Evolutionary conservation across 35 echinoderm and acorn worm genomes (phyloP).

Genomic region (Acanthaster planci): DNA sequence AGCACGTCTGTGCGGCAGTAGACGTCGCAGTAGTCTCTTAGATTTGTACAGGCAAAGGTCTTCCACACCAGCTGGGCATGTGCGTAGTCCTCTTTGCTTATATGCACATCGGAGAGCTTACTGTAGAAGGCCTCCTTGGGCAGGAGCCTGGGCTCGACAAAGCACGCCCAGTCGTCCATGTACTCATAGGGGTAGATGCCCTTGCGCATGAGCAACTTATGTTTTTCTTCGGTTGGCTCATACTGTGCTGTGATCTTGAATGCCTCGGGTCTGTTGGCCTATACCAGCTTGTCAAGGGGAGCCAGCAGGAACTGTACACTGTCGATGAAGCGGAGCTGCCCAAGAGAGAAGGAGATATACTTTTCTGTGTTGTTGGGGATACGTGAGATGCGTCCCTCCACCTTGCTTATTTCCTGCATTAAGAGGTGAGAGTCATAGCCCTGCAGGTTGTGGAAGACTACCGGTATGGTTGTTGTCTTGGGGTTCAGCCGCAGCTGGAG

Average conservation of each 20-base stretch:
- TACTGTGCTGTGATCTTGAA: conserved; percentile 37
- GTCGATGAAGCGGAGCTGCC: conserved; percentile 37
- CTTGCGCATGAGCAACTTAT: conserved; percentile 29
- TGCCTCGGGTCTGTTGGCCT: conserved; percentile 9
- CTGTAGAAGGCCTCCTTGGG: conserved; percentile 28
- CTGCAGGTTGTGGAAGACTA: conserved; percentile 51
- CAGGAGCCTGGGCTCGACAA: conserved; percentile 7
- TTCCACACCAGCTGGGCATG: conserved; percentile 35
- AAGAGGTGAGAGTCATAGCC: conserved; percentile 57
- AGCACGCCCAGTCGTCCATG: conserved; percentile 35
- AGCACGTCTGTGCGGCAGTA: conserved; percentile 19
- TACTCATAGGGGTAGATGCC: conserved; percentile 52
- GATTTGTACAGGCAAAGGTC: not conserved
- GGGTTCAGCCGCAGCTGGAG: conserved; percentile 48
- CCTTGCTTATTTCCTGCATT: conserved; percentile 44
- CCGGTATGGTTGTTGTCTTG: conserved; percentile 41
- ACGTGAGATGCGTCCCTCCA: conserved; percentile 39
- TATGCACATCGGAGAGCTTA: conserved; percentile 29
- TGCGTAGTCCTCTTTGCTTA: not conserved
- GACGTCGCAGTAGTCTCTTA: conserved; percentile 22
- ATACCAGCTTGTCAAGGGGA: conserved; percentile 39
- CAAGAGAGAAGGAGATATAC: conserved; percentile 49
- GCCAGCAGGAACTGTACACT: conserved; percentile 37
- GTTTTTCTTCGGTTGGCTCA: conserved; percentile 16
- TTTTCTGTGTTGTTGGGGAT: conserved; percentile 61